These are phyloP conservation scores for Sarcophaga peregrina DNA, from an alignment of 1,140 invertebrate genomes.

Conservation along the genomic window DNA sequence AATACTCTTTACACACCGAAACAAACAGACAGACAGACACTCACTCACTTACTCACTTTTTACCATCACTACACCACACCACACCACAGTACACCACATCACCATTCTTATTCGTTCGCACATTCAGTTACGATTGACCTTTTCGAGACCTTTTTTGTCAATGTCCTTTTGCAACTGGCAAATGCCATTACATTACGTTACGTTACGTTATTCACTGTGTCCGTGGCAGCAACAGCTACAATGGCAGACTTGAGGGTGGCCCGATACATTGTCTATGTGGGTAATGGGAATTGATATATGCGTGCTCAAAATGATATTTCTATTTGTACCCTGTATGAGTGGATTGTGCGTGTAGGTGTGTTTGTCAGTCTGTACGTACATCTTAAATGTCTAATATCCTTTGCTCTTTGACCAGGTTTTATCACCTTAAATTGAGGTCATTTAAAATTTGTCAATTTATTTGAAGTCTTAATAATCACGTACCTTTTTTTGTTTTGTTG, in stretches of 20 bases:
- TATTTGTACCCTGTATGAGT: too few species aligned
- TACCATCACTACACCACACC: too few species aligned
- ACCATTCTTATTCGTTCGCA: constrained; percentile 16
- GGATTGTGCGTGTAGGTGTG: too few species aligned
- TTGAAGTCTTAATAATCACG: not conserved
- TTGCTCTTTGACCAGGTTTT: not conserved
- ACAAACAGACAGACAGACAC: too few species aligned
- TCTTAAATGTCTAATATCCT: too few species aligned
- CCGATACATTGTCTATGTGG: not conserved
- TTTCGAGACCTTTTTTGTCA: not conserved
- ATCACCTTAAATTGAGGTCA: constrained; percentile 14
- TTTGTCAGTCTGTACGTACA: too few species aligned
- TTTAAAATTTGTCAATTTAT: constrained; percentile 8
- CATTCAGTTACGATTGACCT: constrained; percentile 21
- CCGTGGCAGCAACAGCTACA: too few species aligned
- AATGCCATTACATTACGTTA: not conserved
- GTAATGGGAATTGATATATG: not conserved
- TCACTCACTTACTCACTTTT: too few species aligned
- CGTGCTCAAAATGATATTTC: not conserved
- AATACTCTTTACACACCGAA: too few species aligned
- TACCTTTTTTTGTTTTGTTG: too few species aligned
- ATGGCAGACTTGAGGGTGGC: too few species aligned
- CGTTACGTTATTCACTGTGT: too few species aligned
- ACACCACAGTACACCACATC: not conserved
- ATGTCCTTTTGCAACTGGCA: not conserved